These are phyloP conservation scores for Sebastes hubbsi DNA, from an alignment of 2,797 vertebrate species.

Conservation along the genomic window DNA sequence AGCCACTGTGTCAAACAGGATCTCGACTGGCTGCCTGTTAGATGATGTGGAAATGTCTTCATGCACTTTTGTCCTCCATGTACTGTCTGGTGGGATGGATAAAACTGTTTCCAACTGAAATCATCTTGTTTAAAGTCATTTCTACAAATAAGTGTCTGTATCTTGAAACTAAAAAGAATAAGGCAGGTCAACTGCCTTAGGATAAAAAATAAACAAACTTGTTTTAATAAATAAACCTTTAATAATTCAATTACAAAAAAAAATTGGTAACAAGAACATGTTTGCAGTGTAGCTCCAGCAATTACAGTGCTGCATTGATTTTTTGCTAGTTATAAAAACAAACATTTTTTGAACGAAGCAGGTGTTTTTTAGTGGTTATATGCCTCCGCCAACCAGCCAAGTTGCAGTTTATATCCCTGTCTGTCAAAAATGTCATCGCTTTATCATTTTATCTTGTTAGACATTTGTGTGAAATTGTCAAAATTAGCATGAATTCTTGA, in stretches of 20 bases:
- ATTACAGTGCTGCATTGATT: not conserved
- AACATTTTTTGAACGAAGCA: not conserved
- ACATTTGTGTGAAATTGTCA: no score
- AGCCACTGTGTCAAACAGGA: conserved; percentile 36
- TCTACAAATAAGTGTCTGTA: not conserved
- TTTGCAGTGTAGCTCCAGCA: not conserved
- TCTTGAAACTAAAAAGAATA: not conserved
- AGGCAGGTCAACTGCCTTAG: not conserved
- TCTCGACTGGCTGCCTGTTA: conserved; percentile 19
- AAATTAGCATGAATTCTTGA: no score
- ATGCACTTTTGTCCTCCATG: not conserved
- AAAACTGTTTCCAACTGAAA: not conserved
- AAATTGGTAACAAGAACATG: not conserved
- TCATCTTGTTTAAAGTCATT: not conserved
- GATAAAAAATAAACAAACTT: not conserved
- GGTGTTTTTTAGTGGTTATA: no score
- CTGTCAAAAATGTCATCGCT: no score
- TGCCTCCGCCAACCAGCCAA: no score
- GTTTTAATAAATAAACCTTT: not conserved
- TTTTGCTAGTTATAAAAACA: not conserved
- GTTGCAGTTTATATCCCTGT: no score
- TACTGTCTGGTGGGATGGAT: not conserved
- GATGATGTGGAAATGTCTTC: conserved; percentile 13
- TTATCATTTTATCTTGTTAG: no score
- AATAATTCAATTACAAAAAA: not conserved